phyloP scores from a whole-genome alignment of 2,888 invertebrate genomes.

The Stegophylla sp. region DNA sequence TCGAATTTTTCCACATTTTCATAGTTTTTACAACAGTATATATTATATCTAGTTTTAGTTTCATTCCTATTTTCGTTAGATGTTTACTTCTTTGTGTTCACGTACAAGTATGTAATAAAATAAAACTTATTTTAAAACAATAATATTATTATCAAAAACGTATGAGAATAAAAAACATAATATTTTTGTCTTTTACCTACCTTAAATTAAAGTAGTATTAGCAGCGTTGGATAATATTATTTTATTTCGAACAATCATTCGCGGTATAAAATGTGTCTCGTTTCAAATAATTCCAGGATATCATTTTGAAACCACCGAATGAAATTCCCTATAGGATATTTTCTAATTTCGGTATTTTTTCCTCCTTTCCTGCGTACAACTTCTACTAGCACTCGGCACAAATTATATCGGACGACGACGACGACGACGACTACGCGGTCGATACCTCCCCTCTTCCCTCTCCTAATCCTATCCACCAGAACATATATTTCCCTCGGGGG shows the following conservation, averaged over 20 bases:
- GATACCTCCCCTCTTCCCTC: slow-evolving; percentile 30
- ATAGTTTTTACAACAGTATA: no score
- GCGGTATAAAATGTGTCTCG: slow-evolving; percentile 6
- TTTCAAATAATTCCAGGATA: slow-evolving; percentile 20
- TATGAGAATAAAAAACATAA: not conserved
- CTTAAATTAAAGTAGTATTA: slow-evolving; percentile 18
- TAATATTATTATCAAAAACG: no score
- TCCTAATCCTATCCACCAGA: not conserved
- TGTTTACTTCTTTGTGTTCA: no score
- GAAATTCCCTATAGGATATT: slow-evolving; percentile 44
- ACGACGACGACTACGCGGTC: slow-evolving; percentile 38
- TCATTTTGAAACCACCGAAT: slow-evolving; percentile 16
- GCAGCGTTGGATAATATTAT: not conserved
- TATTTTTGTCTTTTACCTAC: not conserved
- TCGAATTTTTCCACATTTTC: no score
- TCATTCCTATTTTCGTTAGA: no score
- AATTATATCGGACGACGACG: slow-evolving; percentile 48
- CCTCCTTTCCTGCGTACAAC: slow-evolving; percentile 12
- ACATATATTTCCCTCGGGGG: slow-evolving; percentile 52
- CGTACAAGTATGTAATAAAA: no score
- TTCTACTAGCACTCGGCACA: slow-evolving; percentile 34
- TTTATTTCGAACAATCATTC: slow-evolving; percentile 9
- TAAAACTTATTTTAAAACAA: no score
- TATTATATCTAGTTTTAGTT: no score
- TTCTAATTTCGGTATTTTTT: slow-evolving; percentile 49